Evolutionary conservation across 2,797 vertebrate species (phyloP), one percentile per base, ranked within the genome.

Genomic region (Australoheros facetus): DNA sequence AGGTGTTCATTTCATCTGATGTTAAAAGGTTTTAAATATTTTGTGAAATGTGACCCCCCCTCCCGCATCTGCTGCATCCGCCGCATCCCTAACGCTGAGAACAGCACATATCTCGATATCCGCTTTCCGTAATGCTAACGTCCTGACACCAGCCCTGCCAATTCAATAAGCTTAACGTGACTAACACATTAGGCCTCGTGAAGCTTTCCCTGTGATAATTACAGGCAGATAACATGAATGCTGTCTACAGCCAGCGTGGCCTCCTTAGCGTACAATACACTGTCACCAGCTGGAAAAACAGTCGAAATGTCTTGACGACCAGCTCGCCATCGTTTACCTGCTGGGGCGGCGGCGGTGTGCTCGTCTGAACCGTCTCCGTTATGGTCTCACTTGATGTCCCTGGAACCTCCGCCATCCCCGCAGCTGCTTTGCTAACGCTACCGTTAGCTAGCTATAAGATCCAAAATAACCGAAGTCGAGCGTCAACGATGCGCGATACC

Each of bases 331-430:
- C 10, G 2, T 23, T 71, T 91, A 95, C 95, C 95, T 96, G 95
- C 80, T 95, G 95, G 71, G 94, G 95, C 60, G 94, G 95, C 14
- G 95, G 95, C 83, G 95, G 95, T 1, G 95, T 95, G 79, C 85
- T 92, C 0, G 89, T 91, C 88, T 93, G 85, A 39, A 96, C 93
- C 0, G 96, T 96, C 94, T 96, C 95, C 77, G 96, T 96, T 83
- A 96, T 96, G 78, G 95, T 96, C 83, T 96, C 96, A 83, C 95
- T 96, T 21, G 95, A 95, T 82, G 95, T 95, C 83, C 95, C 93
- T 56, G 93, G 93, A 87, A 94, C 93, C 94, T 96, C 96, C 91
- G 95, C 95, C 96, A 96, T 96, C 82, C 89, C 90, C 87, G 74
- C 21, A 73, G 91, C 88, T 85, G 71, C 78, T 87, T 21, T 64